Base-by-base conservation (phyloP, 1,140 invertebrate genomes). In the Choristoneura fumiferana region DNA sequence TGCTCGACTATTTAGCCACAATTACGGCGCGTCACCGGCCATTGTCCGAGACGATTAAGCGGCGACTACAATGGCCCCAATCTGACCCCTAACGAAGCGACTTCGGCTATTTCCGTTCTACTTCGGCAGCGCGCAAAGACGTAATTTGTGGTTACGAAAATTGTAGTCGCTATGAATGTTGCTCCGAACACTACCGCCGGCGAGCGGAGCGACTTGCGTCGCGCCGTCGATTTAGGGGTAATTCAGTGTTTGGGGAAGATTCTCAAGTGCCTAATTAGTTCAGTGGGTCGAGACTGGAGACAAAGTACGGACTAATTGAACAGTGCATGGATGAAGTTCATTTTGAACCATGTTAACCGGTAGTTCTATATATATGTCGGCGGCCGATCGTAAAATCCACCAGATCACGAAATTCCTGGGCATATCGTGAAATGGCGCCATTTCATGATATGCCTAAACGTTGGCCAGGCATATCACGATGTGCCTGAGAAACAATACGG, bases 21-120 rank as follows among this genome's bases (percentile, higher is more conserved):
- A 87, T 87, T 87, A 87, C 79, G 71, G 65, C 64, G 77, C 71
- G 70, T 83, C 80, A 80, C 73, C 73, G 78, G 66, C 75, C 73
- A 81, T 85, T 87, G 84, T 87, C 81, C 81, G 64, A 60, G 70
- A 62, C 77, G 71, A 80, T 84, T 84, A 81, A 69, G 71, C 60
- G 58, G 53, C 65, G 65, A 73, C 64, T 69, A 85, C 81, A 87
- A 85, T 85, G 67, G 76, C 55, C 52, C 73, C 80, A 82, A 87
- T 87, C 76, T 67, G 82, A 71, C 68, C 75, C 67, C 74, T 87
- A 85, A 87, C 81, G 84, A 87, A 85, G 79, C 69, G 82, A 85
- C 81, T 81, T 84, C 81, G 78, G 70, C 64, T 62, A 67, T 80
- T 83, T 85, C 82, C 82, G 78, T 56, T 62, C 57, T 71, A 76